Evolutionary conservation across 2,888 invertebrate species (phyloP).

Genomic region (Coronaproctus castanopsis): DNA sequence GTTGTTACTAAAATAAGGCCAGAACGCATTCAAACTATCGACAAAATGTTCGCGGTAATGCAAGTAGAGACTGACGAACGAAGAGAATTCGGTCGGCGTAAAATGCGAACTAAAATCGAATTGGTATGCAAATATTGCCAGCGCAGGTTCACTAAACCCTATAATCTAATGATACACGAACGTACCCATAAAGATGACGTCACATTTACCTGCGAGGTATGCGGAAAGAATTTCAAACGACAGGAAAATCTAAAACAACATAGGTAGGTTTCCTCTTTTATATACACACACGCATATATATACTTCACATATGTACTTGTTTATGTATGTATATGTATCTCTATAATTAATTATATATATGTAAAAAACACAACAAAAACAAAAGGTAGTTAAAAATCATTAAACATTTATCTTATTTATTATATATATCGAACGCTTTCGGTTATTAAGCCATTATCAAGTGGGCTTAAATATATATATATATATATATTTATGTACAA

Average conservation of each 20-base stretch:
- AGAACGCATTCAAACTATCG: no score
- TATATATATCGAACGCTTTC: no score
- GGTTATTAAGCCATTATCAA: no score
- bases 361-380: no score
- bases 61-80: conserved; percentile 71
- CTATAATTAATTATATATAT: no score
- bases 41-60: conserved; percentile 77
- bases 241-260: conserved; percentile 91
- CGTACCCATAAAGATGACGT: conserved; percentile 94
- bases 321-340: no score
- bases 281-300: not conserved
- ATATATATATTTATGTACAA: no score
- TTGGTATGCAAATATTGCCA: conserved; percentile 97
- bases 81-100: conserved; percentile 66
- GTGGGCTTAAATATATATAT: no score
- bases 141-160: conserved; percentile 92
- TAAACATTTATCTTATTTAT: no score
- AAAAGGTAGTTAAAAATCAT: no score
- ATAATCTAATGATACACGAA: conserved; percentile 96
- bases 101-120: conserved; percentile 85
- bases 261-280: conserved; percentile 39
- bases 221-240: conserved; percentile 91
- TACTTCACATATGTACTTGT: no score
- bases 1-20: no score
- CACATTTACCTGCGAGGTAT: conserved; percentile 92